A percentile compares a stretch with the other conserved stretches of the same genome.
These are phyloP conservation scores for Cheilosia vulpina DNA, from an alignment of 2,888 invertebrate genomes.

Conservation along the genomic window DNA sequence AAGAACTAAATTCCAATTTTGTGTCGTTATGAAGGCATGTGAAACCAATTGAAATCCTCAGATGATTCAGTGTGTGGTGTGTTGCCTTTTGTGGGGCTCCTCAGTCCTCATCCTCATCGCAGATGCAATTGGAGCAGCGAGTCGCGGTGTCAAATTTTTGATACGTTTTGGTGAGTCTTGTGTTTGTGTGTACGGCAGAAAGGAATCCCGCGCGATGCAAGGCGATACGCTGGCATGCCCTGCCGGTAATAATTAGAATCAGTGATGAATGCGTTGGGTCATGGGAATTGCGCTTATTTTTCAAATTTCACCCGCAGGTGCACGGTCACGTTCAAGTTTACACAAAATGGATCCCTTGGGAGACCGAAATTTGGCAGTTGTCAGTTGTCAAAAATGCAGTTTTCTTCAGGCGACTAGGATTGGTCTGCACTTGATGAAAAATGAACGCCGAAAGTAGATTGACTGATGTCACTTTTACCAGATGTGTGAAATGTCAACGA, in stretches of 20 bases:
- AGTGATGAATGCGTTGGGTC: slow-evolving; percentile 66
- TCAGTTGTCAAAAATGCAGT: too few species aligned
- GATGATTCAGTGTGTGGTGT: slow-evolving; percentile 60
- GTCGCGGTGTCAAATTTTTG: slow-evolving; percentile 72
- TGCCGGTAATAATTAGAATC: slow-evolving; percentile 74
- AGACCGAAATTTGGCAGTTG: too few species aligned
- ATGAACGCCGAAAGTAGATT: too few species aligned
- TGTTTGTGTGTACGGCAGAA: slow-evolving; percentile 38
- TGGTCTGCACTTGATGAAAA: too few species aligned
- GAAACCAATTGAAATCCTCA: slow-evolving; percentile 71
- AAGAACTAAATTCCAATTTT: slow-evolving; percentile 67
- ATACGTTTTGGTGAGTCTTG: slow-evolving; percentile 55
- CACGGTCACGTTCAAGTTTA: not conserved
- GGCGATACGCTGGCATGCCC: slow-evolving; percentile 65
- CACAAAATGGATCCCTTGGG: too few species aligned
- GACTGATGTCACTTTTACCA: too few species aligned
- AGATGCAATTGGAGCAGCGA: slow-evolving; percentile 65
- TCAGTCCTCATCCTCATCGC: slow-evolving; percentile 18
- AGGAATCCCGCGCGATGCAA: slow-evolving; percentile 61
- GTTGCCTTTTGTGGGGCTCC: slow-evolving; percentile 37
- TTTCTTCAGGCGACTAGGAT: too few species aligned
- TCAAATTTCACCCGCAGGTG: not conserved
- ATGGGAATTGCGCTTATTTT: slow-evolving; percentile 63
- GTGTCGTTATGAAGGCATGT: slow-evolving; percentile 73
- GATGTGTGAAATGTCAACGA: too few species aligned